A percentile compares a stretch with the other conserved stretches of the same genome.
Conservation (phyloP, 2,888 invertebrate species). For the Sminthurinus aureus region DNA sequence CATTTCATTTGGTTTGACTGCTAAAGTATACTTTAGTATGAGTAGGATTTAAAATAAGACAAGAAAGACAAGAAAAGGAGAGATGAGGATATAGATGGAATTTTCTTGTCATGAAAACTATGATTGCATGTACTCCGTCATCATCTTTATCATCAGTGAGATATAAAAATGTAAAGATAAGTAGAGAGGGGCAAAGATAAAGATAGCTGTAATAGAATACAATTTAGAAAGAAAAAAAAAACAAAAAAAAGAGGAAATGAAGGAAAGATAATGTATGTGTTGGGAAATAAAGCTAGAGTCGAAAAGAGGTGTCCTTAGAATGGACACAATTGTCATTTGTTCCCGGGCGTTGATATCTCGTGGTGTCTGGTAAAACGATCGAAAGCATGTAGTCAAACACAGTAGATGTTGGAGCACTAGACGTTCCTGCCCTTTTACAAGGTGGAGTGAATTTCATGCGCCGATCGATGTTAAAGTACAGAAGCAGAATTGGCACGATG, state of each 20-base stretch:
- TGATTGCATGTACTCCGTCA: no score
- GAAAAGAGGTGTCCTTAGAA: slow-evolving; percentile 29
- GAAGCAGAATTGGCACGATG: slow-evolving; percentile 60
- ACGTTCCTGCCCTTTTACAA: slow-evolving; percentile 46
- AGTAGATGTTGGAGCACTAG: slow-evolving; percentile 31
- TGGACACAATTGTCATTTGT: slow-evolving; percentile 44
- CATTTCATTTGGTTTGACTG: no score
- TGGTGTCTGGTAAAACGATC: slow-evolving; percentile 43
- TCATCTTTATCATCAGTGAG: not conserved
- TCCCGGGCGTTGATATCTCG: slow-evolving; percentile 49
- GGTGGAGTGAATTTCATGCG: slow-evolving; percentile 58
- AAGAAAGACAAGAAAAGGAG: not conserved
- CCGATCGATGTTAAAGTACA: slow-evolving; percentile 60
- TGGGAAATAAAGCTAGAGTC: not conserved
- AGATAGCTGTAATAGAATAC: no score
- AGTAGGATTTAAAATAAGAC: no score
- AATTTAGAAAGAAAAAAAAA: not conserved
- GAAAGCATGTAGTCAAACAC: slow-evolving; percentile 47
- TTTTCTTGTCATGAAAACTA: slow-evolving; percentile 5
- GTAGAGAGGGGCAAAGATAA: not conserved
- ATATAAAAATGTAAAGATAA: not conserved
- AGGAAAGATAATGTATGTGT: not conserved
- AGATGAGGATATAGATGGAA: not conserved
- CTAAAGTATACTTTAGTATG: no score
- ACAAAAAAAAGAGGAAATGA: not conserved